phyloP scores from a whole-genome alignment of 2,888 invertebrate genomes.

The Orthosia gracilis region DNA sequence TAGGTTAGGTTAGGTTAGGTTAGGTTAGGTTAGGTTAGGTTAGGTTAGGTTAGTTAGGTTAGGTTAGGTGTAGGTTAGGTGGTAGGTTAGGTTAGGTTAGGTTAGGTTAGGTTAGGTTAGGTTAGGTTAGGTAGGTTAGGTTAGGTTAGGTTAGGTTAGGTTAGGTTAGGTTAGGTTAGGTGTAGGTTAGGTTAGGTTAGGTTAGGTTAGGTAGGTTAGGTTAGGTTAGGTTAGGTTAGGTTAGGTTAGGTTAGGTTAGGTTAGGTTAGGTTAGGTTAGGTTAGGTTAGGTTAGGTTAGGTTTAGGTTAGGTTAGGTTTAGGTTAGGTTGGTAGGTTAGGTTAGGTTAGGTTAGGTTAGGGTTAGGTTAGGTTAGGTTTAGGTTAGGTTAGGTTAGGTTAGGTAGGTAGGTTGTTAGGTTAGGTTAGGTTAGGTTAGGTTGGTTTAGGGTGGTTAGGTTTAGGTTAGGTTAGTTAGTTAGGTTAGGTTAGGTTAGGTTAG shows the following conservation, averaged over 20 bases:
- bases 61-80: slow-evolving; percentile 14
- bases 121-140: slow-evolving; percentile 9
- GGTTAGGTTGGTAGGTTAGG: slow-evolving; percentile 47
- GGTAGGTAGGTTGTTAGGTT: slow-evolving; percentile 50
- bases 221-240: slow-evolving; percentile 29
- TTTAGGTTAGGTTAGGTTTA: slow-evolving; percentile 50
- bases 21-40: slow-evolving; percentile 12
- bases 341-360: slow-evolving; percentile 45
- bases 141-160: slow-evolving; percentile 13
- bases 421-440: slow-evolving; percentile 53
- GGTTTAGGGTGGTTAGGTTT: slow-evolving; percentile 41
- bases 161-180: slow-evolving; percentile 27
- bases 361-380: slow-evolving; percentile 35
- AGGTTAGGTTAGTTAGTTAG: slow-evolving; percentile 12
- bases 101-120: slow-evolving; percentile 19
- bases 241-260: slow-evolving; percentile 34
- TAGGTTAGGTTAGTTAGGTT: slow-evolving; percentile 12
- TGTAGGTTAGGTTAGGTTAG: slow-evolving; percentile 35
- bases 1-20: slow-evolving; percentile 13
- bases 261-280: slow-evolving; percentile 39
- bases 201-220: slow-evolving; percentile 39
- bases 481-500: slow-evolving; percentile 24
- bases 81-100: slow-evolving; percentile 24
- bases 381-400: slow-evolving; percentile 55
- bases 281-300: slow-evolving; percentile 47